A percentile compares a stretch with the other conserved stretches of the same genome.
Evolutionary conservation across 2,113 vertebrate species (phyloP).

Genomic region (Danio rerio): GRCz12tu NC_133196.1:29407001-29407500

Average conservation of each 20-base stretch:
- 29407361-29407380: too few relatives aligned
- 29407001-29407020: too few relatives aligned
- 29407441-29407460: too few relatives aligned
- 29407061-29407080: not conserved
- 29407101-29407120: not conserved
- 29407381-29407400: too few relatives aligned
- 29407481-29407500: too few relatives aligned
- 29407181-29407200: too few relatives aligned
- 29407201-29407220: too few relatives aligned
- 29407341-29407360: not conserved
- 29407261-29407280: not conserved
- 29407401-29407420: too few relatives aligned
- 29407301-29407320: not conserved
- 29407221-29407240: too few relatives aligned
- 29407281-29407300: not conserved
- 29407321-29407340: not conserved
- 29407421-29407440: too few relatives aligned
- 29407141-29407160: not conserved
- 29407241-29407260: conserved; percentile 4
- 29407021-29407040: too few relatives aligned
- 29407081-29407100: not conserved
- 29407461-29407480: too few relatives aligned
- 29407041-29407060: not conserved
- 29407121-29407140: not conserved
- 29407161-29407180: not conserved